Conservation (phyloP, 2,888 invertebrate genomes). For the Drosophila parthenogenetica region DNA sequence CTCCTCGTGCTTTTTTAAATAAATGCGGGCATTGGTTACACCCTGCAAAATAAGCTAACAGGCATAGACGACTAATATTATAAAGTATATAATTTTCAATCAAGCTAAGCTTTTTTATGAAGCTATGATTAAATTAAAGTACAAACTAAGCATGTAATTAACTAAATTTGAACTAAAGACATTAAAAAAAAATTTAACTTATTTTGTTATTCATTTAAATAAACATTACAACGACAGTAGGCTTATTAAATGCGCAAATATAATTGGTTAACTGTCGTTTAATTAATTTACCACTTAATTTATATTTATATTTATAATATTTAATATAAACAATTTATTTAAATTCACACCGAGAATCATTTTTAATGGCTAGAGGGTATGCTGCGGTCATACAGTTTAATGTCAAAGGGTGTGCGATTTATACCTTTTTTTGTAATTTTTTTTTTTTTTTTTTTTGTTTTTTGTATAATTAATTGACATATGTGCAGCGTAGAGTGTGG, state of each 20-base stretch:
- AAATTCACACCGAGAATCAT: background rate
- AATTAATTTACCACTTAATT: background rate
- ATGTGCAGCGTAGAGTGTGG: conserved; percentile 46
- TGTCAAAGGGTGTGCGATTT: background rate
- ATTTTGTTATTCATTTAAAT: too few relatives aligned
- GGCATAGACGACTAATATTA: background rate
- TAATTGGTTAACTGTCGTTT: background rate
- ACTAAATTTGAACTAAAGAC: too few relatives aligned
- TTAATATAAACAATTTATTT: background rate
- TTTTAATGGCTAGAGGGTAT: conserved; percentile 25
- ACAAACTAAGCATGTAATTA: too few relatives aligned
- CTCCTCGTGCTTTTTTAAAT: conserved; percentile 14
- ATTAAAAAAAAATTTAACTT: too few relatives aligned
- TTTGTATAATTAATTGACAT: conserved; percentile 75
- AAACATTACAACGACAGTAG: background rate
- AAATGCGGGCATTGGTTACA: conserved; percentile 26
- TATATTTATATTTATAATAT: background rate
- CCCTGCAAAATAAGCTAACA: conserved; percentile 12
- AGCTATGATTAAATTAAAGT: too few relatives aligned
- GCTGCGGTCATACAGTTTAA: conserved; percentile 3
- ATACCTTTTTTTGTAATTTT: background rate
- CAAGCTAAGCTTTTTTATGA: too few relatives aligned
- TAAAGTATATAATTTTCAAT: too few relatives aligned
- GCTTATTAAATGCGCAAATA: background rate
- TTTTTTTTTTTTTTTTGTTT: background rate